These are phyloP conservation scores for Mya arenaria DNA, from an alignment of 1,140 invertebrate genomes.

Conservation along the genomic window DNA sequence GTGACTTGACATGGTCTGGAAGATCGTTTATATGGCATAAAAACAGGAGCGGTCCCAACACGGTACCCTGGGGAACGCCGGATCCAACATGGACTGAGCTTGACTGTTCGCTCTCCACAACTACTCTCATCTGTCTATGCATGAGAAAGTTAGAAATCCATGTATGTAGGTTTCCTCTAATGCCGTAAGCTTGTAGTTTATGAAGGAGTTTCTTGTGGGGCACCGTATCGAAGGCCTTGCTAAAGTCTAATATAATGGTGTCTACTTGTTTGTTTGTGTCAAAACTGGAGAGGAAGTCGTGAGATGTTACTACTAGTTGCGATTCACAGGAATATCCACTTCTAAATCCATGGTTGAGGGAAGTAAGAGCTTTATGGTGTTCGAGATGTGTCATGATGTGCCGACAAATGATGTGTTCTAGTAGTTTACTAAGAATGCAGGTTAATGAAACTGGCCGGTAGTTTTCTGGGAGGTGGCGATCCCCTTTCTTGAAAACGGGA, in stretches of 20 bases:
- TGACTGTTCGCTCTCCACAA: constrained; percentile 43
- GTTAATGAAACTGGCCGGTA: constrained; percentile 30
- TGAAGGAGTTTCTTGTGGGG: constrained; percentile 43
- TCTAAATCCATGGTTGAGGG: constrained; percentile 45
- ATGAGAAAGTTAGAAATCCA: constrained; percentile 57
- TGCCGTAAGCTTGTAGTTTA: constrained; percentile 55
- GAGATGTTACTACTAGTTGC: constrained; percentile 39
- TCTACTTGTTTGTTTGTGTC: constrained; percentile 18
- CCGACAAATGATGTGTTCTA: constrained; percentile 45
- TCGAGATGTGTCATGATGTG: constrained; percentile 42
- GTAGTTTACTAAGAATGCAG: constrained; percentile 19
- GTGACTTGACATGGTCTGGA: constrained; percentile 49
- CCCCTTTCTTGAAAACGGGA: background rate
- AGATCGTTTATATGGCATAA: constrained; percentile 56
- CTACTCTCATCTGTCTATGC: constrained; percentile 37
- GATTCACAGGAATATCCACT: constrained; percentile 38
- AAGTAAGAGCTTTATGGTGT: constrained; percentile 25
- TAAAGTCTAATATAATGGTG: background rate
- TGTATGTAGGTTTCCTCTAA: constrained; percentile 2
- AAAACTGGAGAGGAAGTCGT: constrained; percentile 24
- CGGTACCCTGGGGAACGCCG: constrained; percentile 48
- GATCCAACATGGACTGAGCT: constrained; percentile 7
- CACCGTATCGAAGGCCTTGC: constrained; percentile 30
- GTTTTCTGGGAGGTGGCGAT: constrained; percentile 17
- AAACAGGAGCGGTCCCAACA: constrained; percentile 36